Conservation (phyloP, 2,888 invertebrate species). For the Drosophila falleni region DNA sequence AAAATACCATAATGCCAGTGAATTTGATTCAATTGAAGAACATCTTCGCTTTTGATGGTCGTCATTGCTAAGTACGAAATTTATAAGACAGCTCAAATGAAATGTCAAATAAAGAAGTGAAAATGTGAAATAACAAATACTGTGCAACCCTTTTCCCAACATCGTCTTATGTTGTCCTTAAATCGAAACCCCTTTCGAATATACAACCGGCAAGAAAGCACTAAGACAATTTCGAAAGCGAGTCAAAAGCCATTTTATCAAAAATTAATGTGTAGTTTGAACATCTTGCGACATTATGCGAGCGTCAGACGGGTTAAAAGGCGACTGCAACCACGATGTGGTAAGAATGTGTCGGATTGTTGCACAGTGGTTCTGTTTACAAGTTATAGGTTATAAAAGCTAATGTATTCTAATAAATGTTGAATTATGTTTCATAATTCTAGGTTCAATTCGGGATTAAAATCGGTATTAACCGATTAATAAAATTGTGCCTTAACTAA, state of each 20-base stretch:
- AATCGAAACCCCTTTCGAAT: slow-evolving; percentile 29
- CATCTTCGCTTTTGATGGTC: slow-evolving; percentile 21
- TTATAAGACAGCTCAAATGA: slow-evolving; percentile 42
- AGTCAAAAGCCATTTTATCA: slow-evolving; percentile 76
- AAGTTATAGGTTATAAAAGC: not conserved
- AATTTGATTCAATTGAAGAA: slow-evolving; percentile 51
- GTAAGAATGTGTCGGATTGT: slow-evolving; percentile 11
- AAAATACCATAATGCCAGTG: slow-evolving; percentile 45
- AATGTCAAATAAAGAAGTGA: slow-evolving; percentile 40
- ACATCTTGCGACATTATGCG: slow-evolving; percentile 76
- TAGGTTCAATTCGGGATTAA: too few relatives aligned
- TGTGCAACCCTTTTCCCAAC: slow-evolving; percentile 37
- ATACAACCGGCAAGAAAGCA: slow-evolving; percentile 2
- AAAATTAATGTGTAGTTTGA: slow-evolving; percentile 79
- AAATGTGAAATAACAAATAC: slow-evolving; percentile 13
- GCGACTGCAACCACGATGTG: slow-evolving; percentile 29
- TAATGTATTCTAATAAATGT: not conserved
- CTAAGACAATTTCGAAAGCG: slow-evolving; percentile 54
- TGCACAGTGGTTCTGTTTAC: slow-evolving; percentile 33
- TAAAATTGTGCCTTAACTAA: too few relatives aligned
- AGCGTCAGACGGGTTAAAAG: slow-evolving; percentile 72
- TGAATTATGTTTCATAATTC: not conserved
- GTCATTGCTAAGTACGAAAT: slow-evolving; percentile 41
- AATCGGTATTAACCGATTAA: too few relatives aligned
- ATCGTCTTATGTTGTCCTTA: slow-evolving; percentile 37